A percentile compares a stretch with the other conserved stretches of the same genome.
These are phyloP conservation scores for Eudyptes chrysolophus DNA, from an alignment of 2,113 vertebrate genomes.

Conservation along the genomic window DNA sequence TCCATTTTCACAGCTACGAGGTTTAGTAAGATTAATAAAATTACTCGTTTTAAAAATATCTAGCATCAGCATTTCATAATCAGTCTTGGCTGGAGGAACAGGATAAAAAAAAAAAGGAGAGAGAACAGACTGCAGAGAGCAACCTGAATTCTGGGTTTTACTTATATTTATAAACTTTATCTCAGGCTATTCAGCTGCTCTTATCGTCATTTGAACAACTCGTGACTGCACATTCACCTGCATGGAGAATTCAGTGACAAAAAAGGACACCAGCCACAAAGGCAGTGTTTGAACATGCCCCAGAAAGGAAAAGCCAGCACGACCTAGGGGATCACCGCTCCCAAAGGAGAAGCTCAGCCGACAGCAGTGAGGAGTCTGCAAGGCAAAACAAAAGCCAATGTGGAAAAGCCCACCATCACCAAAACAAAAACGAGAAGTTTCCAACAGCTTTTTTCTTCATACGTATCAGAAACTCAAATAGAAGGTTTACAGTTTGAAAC, in stretches of 20 bases:
- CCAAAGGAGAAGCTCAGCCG: fast-evolving
- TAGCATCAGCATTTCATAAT: background rate
- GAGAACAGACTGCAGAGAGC: background rate
- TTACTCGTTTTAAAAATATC: background rate
- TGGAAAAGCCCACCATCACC: background rate
- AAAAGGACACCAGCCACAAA: background rate
- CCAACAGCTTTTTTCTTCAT: background rate
- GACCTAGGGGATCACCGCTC: fast-evolving
- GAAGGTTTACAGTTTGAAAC: background rate
- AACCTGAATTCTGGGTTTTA: background rate
- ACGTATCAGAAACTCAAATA: background rate
- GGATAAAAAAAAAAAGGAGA: background rate
- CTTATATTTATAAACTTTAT: background rate
- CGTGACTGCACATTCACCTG: background rate
- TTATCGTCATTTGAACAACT: background rate
- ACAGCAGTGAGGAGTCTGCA: fast-evolving
- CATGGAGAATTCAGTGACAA: fast-evolving
- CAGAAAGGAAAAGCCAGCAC: background rate
- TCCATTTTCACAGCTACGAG: background rate
- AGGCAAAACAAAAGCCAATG: background rate
- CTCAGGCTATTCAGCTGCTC: background rate
- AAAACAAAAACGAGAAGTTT: background rate
- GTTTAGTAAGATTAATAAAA: background rate
- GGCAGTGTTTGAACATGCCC: fast-evolving
- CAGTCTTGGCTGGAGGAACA: background rate